Conservation (phyloP, 2,797 vertebrate species). For the Toxotes lorentzi region DNA sequence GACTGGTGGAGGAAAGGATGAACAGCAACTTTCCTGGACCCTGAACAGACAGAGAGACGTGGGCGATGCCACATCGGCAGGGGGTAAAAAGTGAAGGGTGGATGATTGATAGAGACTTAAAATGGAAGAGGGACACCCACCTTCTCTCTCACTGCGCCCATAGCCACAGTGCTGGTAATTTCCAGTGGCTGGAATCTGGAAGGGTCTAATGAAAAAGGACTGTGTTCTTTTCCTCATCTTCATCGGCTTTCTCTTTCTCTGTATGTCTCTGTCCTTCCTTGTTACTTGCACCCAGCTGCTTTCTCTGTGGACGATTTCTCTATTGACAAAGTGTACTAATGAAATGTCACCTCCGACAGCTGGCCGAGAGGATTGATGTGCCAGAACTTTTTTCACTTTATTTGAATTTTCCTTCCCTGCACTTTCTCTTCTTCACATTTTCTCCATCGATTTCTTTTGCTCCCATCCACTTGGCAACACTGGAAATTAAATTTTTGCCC, state of each 20-base stretch:
- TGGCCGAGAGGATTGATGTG: conserved; percentile 90
- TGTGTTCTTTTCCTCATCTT: conserved; percentile 82
- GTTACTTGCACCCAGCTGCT: conserved; percentile 73
- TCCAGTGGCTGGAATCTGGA: conserved; percentile 85
- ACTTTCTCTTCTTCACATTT: conserved; percentile 59
- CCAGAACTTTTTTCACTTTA: conserved; percentile 91
- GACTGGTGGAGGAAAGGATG: conserved; percentile 84
- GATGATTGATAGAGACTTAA: conserved; percentile 92
- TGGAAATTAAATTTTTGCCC: conserved; percentile 58
- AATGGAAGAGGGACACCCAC: conserved; percentile 80
- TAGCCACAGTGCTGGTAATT: conserved; percentile 85
- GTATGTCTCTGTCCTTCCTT: conserved; percentile 60
- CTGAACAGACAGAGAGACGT: conserved; percentile 71
- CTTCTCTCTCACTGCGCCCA: conserved; percentile 68
- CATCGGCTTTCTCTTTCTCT: conserved; percentile 48
- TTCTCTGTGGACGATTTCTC: conserved; percentile 89
- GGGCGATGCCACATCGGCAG: conserved; percentile 55
- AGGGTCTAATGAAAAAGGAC: conserved; percentile 91
- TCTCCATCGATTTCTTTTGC: conserved; percentile 31
- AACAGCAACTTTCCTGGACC: conserved; percentile 77
- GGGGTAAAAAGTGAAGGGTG: conserved; percentile 72
- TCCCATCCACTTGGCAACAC: conserved; percentile 52
- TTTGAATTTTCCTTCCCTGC: conserved; percentile 85
- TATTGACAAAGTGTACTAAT: conserved; percentile 95
- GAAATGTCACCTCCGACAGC: conserved; percentile 95